Evolutionary conservation across 2,113 vertebrate genomes (phyloP), one percentile per base, ranked within the genome.

Genomic region (Tylochromis polylepis): DNA sequence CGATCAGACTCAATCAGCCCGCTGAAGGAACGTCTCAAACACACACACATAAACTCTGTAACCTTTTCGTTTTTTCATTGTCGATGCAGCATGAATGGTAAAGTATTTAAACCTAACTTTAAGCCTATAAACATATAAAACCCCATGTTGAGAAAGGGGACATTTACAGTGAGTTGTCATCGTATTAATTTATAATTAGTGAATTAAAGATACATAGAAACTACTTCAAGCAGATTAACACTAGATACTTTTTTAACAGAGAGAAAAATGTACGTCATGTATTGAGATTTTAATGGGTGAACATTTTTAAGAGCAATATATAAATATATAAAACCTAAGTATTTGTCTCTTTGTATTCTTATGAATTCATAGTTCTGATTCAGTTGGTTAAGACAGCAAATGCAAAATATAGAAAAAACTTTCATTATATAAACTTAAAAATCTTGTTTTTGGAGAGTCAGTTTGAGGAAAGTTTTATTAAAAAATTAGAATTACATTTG

Each of bases 1-100:
- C 80, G 70, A 92, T 91, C 36, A 43, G 22, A 80, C 79, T 88
- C 84, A 87, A 81, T 92, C 78, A 88, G 77, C 0, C 27, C 0
- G 1, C 11, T 4, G 57, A 58, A 51, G 4, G 41, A 80, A 6
- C 1, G 16, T 24, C 46, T 38, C 34, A 24, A 9, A 41, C 53
- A 24, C 38, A 60, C 53, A 51, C 77, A 79, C 80, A 65, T 11
- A 79, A 22, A 80, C 51, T n/a, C 65, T 56, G 34, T 56, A 41
- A 24, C 24, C 51, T 79, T 34, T 55, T 18, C 29, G 36, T 14
- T 56, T 53, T 36, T 34, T 34, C 29, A 34, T 0, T 78, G 41
- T 31, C 2, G 8, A 79, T 56, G 29, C 75, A 55, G 27, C 20
- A 3, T n/a, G 7, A 36, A 79, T 49, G 51, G 12, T 55, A 53